Evolutionary conservation across 2,113 vertebrate species (phyloP).

Genomic region (Catharus fuscescens): DNA sequence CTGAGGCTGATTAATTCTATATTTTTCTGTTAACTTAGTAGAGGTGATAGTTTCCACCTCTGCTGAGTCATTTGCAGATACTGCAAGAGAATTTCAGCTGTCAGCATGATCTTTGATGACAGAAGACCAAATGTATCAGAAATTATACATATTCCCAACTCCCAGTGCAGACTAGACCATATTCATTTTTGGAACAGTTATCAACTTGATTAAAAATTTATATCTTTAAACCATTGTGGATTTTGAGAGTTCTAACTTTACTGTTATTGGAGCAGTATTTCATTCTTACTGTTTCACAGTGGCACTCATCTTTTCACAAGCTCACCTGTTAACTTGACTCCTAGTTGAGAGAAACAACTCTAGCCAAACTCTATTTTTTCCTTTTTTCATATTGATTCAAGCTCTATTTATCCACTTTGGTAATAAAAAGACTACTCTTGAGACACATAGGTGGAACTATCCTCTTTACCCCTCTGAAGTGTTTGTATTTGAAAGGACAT

Average conservation of each 20-base stretch:
- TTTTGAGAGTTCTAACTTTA: neutral
- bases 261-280: neutral
- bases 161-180: neutral
- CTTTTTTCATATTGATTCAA: neutral
- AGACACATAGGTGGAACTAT: neutral
- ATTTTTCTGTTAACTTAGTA: neutral
- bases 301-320: neutral
- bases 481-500: neutral
- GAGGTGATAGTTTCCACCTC: neutral
- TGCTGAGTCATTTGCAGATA: neutral
- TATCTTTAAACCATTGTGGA: neutral
- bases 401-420: neutral
- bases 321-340: neutral
- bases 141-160: neutral
- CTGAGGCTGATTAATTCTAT: neutral
- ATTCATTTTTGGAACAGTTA: neutral
- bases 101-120: neutral
- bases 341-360: neutral
- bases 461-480: neutral
- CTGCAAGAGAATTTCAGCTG: neutral
- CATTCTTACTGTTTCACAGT: neutral
- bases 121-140: neutral
- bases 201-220: neutral
- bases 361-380: neutral
- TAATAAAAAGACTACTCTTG: neutral